phyloP scores from a whole-genome alignment of 2,888 invertebrate genomes.

The Aricia artaxerxes region DNA sequence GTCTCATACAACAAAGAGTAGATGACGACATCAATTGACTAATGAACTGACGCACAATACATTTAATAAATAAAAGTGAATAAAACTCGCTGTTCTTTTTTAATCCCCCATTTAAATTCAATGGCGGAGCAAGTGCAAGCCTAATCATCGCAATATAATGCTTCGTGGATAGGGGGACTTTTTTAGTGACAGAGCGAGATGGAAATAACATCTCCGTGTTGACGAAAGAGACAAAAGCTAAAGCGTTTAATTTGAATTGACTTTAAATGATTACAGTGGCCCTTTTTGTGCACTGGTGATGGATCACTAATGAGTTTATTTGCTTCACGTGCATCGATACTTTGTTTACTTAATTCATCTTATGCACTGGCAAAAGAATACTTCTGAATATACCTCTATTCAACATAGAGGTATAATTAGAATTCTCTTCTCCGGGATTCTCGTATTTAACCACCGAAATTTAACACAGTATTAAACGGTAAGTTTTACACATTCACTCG shows the following conservation, averaged over 20 bases:
- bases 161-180: conserved; percentile 67
- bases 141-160: conserved; percentile 81
- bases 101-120: conserved; percentile 81
- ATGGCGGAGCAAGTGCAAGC: conserved; percentile 75
- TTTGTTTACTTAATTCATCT: not conserved
- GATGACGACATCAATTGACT: conserved; percentile 65
- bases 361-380: not conserved
- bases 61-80: conserved; percentile 72
- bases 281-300: conserved; percentile 73
- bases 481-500: not conserved
- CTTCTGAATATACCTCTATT: no score
- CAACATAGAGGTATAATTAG: not conserved
- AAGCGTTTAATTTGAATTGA: conserved; percentile 72
- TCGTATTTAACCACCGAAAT: not conserved
- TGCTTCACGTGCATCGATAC: conserved; percentile 37
- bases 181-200: conserved; percentile 54
- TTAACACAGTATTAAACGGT: not conserved
- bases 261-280: conserved; percentile 74
- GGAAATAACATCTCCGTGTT: conserved; percentile 40
- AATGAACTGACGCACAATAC: conserved; percentile 73
- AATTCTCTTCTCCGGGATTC: not conserved
- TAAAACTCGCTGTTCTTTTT: conserved; percentile 57
- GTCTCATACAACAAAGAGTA: conserved; percentile 46
- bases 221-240: conserved; percentile 42
- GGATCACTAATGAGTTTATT: conserved; percentile 68